phyloP scores from a whole-genome alignment of 2,113 vertebrate genomes.

The Condylura cristata region DNA sequence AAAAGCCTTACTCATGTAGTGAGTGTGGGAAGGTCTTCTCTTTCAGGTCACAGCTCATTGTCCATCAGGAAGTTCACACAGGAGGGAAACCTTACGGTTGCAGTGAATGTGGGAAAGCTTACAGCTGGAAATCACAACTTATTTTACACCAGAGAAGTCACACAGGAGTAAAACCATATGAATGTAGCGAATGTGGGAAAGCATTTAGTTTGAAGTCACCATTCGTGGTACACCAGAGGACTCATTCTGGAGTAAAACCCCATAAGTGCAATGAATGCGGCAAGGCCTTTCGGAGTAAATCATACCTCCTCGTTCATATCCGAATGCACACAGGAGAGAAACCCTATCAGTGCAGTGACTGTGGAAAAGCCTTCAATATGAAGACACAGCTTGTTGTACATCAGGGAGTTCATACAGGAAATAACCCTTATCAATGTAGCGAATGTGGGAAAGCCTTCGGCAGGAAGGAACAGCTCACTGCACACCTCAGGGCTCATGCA shows the following conservation, averaged over 20 bases:
- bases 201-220: slow-evolving; percentile 75
- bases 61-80: slow-evolving; percentile 74
- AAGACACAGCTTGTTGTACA: slow-evolving; percentile 71
- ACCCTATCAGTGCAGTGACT: slow-evolving; percentile 64
- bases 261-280: slow-evolving; percentile 71
- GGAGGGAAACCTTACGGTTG: slow-evolving; percentile 71
- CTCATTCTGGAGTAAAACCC: slow-evolving; percentile 70
- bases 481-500: slow-evolving; percentile 63
- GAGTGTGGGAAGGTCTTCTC: slow-evolving; percentile 73
- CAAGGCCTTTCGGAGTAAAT: slow-evolving; percentile 73
- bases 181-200: slow-evolving; percentile 72
- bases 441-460: slow-evolving; percentile 75
- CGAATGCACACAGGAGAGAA: slow-evolving; percentile 74
- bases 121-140: slow-evolving; percentile 75
- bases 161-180: slow-evolving; percentile 72
- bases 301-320: slow-evolving; percentile 68
- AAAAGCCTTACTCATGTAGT: slow-evolving; percentile 66
- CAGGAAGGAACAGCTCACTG: slow-evolving; percentile 69
- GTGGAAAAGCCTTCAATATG: slow-evolving; percentile 76
- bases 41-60: slow-evolving; percentile 77
- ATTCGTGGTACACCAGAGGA: slow-evolving; percentile 71
- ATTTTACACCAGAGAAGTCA: slow-evolving; percentile 72
- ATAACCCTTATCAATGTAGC: slow-evolving; percentile 66
- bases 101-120: slow-evolving; percentile 70
- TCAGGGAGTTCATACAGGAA: slow-evolving; percentile 69